Base-by-base conservation (phyloP, 2,888 invertebrate species). In the Cloeon dipterum region DNA sequence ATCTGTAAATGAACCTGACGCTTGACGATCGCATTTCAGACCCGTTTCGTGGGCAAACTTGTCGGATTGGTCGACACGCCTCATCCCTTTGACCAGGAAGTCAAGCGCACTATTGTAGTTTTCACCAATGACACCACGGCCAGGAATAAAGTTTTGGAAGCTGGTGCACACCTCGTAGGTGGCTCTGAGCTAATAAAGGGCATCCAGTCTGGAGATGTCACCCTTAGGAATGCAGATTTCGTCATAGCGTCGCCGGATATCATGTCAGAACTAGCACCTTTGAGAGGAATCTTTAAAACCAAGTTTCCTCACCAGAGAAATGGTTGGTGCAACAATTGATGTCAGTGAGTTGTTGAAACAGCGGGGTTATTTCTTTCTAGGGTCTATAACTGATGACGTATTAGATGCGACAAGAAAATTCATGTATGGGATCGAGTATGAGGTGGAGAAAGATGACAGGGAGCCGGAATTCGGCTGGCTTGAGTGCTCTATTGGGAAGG, bases 221-320 rank as follows among this genome's bases (percentile, higher is more conserved):
- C 45, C 20, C 26, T 47, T 3, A 46, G 49, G 10, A 79, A 86
- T 44, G 86, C 71, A 50, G 70, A 81, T 46, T 72, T 65, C 48
- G 51, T 79, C 5, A 58, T 88, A 11, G 77, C 81, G 1, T 81
- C 86, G 58, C 74, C 79, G 0, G 72, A 75, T 50, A 76, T 86
- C 42, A 53, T 83, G 35, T 67, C 78, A 0, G 85, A 86, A 36
- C 50, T 88, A 25, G 67, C 78, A 2, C 62, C 68, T 0, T 59
- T 88, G 39, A 65, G 82, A 42, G 86, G 85, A 2, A 50, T 86
- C 32, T 60, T 88, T 63, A 82, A 75, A 48, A 4, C 11, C n/a
- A 29, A 2, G n/a, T n/a, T n/a, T n/a, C n/a, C n/a, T 20, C 13
- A 19, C n/a, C 7, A 4, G 4, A 13, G 18, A 20, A 7, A 5